Percentiles rank a stretch among this genome's conserved stretches.
These are phyloP conservation scores for Drosophila sordidula DNA, from an alignment of 2,888 invertebrate species.

Conservation along the genomic window DNA sequence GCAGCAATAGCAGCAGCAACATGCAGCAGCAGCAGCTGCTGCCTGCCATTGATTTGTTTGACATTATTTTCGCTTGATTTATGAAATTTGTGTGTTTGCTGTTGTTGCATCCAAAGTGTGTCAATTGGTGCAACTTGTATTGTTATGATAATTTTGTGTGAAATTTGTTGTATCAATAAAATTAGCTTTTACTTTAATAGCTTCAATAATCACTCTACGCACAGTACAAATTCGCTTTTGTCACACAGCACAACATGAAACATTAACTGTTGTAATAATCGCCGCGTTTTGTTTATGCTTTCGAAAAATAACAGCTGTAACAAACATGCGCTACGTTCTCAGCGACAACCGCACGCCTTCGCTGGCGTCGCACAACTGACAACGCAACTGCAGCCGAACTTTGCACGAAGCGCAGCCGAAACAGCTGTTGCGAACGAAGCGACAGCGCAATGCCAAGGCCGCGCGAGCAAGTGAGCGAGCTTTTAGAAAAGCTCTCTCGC, in stretches of 20 bases:
- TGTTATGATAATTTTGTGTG: not conserved
- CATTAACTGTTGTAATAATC: not conserved
- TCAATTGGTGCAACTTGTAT: constrained; percentile 26
- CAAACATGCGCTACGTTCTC: not conserved
- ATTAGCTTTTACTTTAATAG: not conserved
- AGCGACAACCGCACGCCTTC: constrained; percentile 56
- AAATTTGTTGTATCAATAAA: not conserved
- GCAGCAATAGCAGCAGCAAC: constrained; percentile 46
- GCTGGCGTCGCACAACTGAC: constrained; percentile 57
- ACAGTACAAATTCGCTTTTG: not conserved
- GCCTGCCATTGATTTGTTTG: constrained; percentile 71
- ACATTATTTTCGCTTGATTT: constrained; percentile 74
- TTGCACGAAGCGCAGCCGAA: constrained; percentile 23
- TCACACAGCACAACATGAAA: constrained; percentile 11
- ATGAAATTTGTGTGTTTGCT: constrained; percentile 51
- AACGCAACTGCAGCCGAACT: constrained; percentile 22
- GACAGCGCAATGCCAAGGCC: constrained; percentile 71
- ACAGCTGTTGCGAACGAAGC: constrained; percentile 51
- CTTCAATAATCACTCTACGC: not conserved
- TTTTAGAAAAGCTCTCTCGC: constrained; percentile 21
- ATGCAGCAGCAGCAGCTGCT: constrained; percentile 38
- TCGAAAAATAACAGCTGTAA: not conserved
- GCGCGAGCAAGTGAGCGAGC: constrained; percentile 26
- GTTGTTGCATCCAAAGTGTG: constrained; percentile 44
- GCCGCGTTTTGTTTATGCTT: constrained; percentile 7